phyloP scores from a whole-genome alignment of 2,797 vertebrate genomes.

The Champsocephalus esox region DNA sequence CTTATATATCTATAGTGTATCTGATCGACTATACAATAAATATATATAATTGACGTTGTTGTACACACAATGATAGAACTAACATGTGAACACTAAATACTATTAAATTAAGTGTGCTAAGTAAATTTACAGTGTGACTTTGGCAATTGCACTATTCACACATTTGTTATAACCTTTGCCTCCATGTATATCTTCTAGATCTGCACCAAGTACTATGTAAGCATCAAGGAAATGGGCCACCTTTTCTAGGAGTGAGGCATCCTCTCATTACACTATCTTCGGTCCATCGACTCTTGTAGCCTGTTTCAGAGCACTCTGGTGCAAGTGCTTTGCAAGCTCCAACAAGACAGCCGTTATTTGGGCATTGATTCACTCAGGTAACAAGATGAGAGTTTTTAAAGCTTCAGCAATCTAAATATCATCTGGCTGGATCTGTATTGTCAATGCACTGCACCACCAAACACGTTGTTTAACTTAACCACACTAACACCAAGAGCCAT shows the following conservation, averaged over 20 bases:
- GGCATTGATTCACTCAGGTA: not conserved
- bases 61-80: no score
- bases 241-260: slow-evolving; percentile 29
- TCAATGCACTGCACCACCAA: not conserved
- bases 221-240: not conserved
- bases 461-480: not conserved
- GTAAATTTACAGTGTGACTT: not conserved
- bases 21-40: no score
- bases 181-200: not conserved
- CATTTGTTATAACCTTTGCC: not conserved
- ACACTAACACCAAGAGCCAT: not conserved
- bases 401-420: not conserved
- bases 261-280: slow-evolving; percentile 24
- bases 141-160: not conserved
- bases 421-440: not conserved
- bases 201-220: not conserved
- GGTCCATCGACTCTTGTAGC: not conserved
- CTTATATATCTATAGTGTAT: no score
- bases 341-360: slow-evolving; percentile 1
- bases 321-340: slow-evolving; percentile 8
- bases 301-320: not conserved
- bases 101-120: no score
- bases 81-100: no score
- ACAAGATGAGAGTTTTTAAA: not conserved
- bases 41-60: no score